Percentiles rank a stretch among this genome's conserved stretches.
Evolutionary conservation across 30 jellyfish, hydroid and myxozoan genomes (phyloP).

Genomic region (Phacellophora camtschatica): DNA sequence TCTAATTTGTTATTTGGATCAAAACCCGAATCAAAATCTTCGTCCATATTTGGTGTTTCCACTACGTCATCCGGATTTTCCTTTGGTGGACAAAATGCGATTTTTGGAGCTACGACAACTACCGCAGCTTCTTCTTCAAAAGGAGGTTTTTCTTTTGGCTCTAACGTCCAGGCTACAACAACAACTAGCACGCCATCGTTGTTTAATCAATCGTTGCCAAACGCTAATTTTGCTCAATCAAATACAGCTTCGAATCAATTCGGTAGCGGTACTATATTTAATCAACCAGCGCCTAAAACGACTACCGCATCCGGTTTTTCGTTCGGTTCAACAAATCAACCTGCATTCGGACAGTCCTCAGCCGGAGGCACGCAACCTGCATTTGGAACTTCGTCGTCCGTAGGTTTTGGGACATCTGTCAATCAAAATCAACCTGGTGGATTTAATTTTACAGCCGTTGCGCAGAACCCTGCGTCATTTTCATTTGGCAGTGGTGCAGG

Average conservation of each 20-base stretch:
- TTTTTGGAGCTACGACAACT: not conserved
- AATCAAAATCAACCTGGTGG: conserved; percentile 33
- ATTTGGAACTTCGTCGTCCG: conserved; percentile 7
- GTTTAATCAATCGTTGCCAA: not conserved
- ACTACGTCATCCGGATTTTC: not conserved
- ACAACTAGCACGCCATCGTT: not conserved
- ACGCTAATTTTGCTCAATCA: not conserved
- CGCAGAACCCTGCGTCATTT: conserved; percentile 23
- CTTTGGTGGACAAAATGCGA: not conserved
- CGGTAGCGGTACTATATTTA: not conserved
- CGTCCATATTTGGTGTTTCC: not conserved
- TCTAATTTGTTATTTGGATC: conserved; percentile 34
- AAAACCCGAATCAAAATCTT: not conserved
- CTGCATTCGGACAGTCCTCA: conserved; percentile 16
- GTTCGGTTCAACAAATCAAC: not conserved
- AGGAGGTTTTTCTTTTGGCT: conserved; percentile 10
- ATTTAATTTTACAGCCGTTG: conserved; percentile 27
- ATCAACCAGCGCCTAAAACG: not conserved
- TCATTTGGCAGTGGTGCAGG: conserved; percentile 57
- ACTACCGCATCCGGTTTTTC: not conserved
- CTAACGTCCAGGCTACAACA: not conserved
- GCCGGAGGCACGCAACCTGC: not conserved
- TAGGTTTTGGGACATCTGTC: not conserved
- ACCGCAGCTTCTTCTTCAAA: not conserved
- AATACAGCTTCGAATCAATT: not conserved